Evolutionary conservation across 2,888 invertebrate species (phyloP).

Genomic region (Tubulanus polymorphus): DNA sequence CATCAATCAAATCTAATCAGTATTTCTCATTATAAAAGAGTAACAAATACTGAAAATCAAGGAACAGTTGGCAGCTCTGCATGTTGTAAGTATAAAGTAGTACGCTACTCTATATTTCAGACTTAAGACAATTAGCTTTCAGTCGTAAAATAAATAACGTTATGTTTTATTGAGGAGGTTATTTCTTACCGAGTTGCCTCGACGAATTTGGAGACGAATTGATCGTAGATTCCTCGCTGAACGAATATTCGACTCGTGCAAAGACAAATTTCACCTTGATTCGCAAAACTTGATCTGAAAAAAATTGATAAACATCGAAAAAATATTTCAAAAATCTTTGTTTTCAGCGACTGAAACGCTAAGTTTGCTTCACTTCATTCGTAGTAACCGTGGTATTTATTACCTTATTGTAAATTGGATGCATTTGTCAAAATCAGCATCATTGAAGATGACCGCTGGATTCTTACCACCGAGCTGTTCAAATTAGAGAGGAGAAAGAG

Average conservation of each 20-base stretch:
- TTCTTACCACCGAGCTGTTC: conserved; percentile 60
- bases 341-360: too few species aligned
- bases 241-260: conserved; percentile 59
- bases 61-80: too few species aligned
- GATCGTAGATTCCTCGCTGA: conserved; percentile 53
- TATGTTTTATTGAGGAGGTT: too few species aligned
- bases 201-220: conserved; percentile 54
- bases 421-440: conserved; percentile 56
- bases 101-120: too few species aligned
- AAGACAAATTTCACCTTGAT: conserved; percentile 61
- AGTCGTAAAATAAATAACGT: too few species aligned
- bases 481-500: conserved; percentile 6
- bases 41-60: too few species aligned
- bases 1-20: too few species aligned
- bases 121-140: too few species aligned
- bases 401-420: conserved; percentile 51
- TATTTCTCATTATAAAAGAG: too few species aligned
- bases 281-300: conserved; percentile 56
- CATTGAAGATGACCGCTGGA: conserved; percentile 57
- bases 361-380: too few species aligned
- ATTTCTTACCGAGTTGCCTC: conserved; percentile 47
- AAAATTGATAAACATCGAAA: neutral
- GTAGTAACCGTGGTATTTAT: conserved; percentile 2
- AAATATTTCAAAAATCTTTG: too few species aligned
- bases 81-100: too few species aligned